phyloP scores from a whole-genome alignment of 2,888 invertebrate species.

The Pseudeuparius sepicola region DNA sequence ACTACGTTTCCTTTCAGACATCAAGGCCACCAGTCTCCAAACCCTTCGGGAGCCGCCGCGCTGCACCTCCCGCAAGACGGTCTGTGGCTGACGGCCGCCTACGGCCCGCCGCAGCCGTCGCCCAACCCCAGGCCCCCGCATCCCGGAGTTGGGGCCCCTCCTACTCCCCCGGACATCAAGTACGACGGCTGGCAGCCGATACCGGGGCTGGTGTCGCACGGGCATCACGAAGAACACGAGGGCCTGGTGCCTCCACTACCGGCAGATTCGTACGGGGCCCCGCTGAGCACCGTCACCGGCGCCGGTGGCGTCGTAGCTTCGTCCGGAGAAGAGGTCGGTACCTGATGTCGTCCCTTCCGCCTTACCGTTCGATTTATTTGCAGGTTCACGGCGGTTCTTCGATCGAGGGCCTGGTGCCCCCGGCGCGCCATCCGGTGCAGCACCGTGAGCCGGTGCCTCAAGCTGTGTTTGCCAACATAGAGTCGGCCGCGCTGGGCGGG shows the following conservation, averaged over 20 bases:
- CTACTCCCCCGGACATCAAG: conserved; percentile 62
- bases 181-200: conserved; percentile 86
- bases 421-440: too few species aligned
- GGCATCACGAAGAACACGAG: conserved; percentile 15
- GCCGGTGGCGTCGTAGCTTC: conserved; percentile 35
- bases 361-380: too few species aligned
- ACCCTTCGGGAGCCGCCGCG: too few species aligned
- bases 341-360: too few species aligned
- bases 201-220: conserved; percentile 49
- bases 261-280: conserved; percentile 47
- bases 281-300: conserved; percentile 39
- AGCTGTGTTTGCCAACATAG: conserved; percentile 12
- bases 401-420: too few species aligned
- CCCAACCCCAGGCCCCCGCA: conserved; percentile 48
- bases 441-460: conserved; percentile 8
- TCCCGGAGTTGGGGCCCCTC: conserved; percentile 62
- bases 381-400: too few species aligned
- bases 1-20: too few species aligned
- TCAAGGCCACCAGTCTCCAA: too few species aligned
- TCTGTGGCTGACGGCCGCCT: too few species aligned
- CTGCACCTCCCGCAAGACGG: too few species aligned
- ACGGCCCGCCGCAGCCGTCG: conserved; percentile 52
- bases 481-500: conserved; percentile 19
- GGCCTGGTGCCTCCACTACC: conserved; percentile 32
- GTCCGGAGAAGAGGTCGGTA: conserved; percentile 33